Evolutionary conservation across 1,140 invertebrate species (phyloP).

Genomic region (Drosophila insularis): DNA sequence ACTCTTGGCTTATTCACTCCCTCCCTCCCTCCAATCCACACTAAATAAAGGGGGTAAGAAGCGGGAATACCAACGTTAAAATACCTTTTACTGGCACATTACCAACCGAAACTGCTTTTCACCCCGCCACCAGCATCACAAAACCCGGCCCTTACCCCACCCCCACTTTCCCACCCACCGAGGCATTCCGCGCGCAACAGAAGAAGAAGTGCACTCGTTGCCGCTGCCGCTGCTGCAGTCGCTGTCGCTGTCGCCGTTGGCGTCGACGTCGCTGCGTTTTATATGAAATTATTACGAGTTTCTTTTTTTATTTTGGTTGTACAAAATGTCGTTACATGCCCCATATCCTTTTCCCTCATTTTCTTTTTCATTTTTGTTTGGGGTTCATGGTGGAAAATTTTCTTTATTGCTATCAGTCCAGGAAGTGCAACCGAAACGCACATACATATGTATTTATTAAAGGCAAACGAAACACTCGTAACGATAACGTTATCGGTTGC

Average conservation of each 20-base stretch:
- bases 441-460: background rate
- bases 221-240: conserved; percentile 38
- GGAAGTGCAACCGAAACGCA: conserved; percentile 2
- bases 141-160: background rate
- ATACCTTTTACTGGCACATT: conserved; percentile 79
- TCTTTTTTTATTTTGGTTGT: conserved; percentile 70
- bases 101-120: conserved; percentile 42
- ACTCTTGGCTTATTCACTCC: conserved; percentile 3
- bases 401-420: conserved; percentile 53
- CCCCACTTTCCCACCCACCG: no score
- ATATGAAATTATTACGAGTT: conserved; percentile 80
- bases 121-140: background rate
- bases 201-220: conserved; percentile 44
- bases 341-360: conserved; percentile 18
- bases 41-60: background rate
- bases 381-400: conserved; percentile 65
- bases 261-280: conserved; percentile 61
- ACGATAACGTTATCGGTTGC: background rate
- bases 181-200: background rate
- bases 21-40: background rate
- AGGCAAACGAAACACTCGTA: background rate
- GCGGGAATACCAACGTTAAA: conserved; percentile 71
- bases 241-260: conserved; percentile 34
- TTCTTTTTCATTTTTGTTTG: conserved; percentile 24
- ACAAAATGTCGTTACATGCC: conserved; percentile 73